Evolutionary conservation across 2,888 invertebrate species (phyloP).

Genomic region (Protonemura montana): DNA sequence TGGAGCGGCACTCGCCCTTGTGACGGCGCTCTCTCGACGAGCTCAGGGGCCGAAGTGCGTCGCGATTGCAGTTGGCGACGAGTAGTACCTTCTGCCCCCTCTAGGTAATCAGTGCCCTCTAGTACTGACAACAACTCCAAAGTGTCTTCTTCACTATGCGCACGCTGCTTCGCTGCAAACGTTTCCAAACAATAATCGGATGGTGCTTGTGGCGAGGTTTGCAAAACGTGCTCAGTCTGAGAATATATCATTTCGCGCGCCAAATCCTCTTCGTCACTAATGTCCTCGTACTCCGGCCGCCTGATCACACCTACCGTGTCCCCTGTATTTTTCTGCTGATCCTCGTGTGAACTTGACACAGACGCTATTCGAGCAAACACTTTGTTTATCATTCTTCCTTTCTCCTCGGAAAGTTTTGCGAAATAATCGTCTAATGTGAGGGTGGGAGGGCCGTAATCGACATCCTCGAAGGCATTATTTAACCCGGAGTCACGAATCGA

Average conservation of each 20-base stretch:
- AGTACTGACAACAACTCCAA: not conserved
- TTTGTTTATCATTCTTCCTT: not conserved
- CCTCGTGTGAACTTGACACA: not conserved
- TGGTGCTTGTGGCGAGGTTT: not conserved
- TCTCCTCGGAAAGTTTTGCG: not conserved
- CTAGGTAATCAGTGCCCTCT: not conserved
- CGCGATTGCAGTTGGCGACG: not conserved
- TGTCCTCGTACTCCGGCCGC: slow-evolving; percentile 26
- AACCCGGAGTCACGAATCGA: no score
- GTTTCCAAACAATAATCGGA: not conserved
- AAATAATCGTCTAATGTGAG: not conserved
- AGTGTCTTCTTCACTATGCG: not conserved
- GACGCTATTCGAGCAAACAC: not conserved
- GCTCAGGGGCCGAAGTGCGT: slow-evolving; percentile 21
- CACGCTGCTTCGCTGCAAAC: not conserved
- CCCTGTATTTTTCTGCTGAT: not conserved
- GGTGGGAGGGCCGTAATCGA: not conserved
- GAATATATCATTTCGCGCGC: not conserved
- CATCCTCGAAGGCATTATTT: no score
- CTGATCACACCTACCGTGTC: not conserved
- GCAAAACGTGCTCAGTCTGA: not conserved
- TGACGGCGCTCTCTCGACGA: not conserved
- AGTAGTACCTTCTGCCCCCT: not conserved
- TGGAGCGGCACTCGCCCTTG: not conserved
- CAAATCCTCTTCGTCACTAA: slow-evolving; percentile 31